Percentiles rank a stretch among this genome's conserved stretches.
phyloP scores from a whole-genome alignment of 2,888 invertebrate genomes.

The Protophormia terraenovae region DNA sequence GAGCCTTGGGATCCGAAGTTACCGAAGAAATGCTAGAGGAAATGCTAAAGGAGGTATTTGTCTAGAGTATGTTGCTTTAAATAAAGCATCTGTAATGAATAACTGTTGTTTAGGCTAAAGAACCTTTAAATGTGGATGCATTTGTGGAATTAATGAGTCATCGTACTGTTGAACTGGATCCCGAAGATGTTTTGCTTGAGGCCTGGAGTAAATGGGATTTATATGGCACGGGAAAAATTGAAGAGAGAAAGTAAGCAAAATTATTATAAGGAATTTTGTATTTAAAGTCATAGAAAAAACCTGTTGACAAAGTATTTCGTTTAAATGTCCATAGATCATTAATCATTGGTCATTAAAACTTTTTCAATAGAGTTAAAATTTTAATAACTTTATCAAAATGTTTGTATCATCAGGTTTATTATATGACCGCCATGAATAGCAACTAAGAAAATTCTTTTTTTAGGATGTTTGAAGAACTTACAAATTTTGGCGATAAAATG shows the following conservation, averaged over 20 bases:
- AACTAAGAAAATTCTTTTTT: neutral
- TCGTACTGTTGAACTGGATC: conserved; percentile 85
- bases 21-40: conserved; percentile 84
- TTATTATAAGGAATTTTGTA: neutral
- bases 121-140: conserved; percentile 85
- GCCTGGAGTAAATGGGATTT: conserved; percentile 86
- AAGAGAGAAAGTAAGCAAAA: conserved; percentile 85
- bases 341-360: no score
- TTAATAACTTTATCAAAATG: no score
- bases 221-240: conserved; percentile 84
- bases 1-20: conserved; percentile 84
- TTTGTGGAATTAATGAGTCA: conserved; percentile 85
- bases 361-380: no score
- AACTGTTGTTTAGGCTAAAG: conserved; percentile 77
- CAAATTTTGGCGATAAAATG: conserved; percentile 86
- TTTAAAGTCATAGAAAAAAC: no score
- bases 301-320: no score
- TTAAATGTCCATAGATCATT: no score
- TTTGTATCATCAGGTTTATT: no score
- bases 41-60: conserved; percentile 86
- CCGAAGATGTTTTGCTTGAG: conserved; percentile 85
- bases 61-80: no score
- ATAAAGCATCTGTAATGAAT: neutral
- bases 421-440: no score
- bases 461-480: conserved; percentile 85